Evolutionary conservation across 53 echinoderm and acorn worm species (phyloP), one percentile per base, ranked within the genome.

Genomic region (Holothuria leucospilota): DNA sequence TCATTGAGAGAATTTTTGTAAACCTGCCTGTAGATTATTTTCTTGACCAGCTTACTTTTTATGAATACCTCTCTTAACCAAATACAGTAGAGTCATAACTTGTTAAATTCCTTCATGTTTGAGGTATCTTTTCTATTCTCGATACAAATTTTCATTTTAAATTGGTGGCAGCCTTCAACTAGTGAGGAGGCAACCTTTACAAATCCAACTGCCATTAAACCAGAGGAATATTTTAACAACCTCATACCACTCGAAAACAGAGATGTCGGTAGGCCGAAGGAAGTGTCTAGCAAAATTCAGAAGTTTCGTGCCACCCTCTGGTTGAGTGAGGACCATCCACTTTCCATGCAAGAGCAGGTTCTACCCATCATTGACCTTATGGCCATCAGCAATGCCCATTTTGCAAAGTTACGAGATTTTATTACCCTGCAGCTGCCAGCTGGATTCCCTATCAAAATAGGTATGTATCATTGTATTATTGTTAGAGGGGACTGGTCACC

Each of bases 321-420:
- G 95, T 87, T 97, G 62, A 90, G 95, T 30, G 98, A 97, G 87
- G 83, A 93, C 60, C 92, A 97, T 62, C 98, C 98, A 4, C 82
- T 97, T 23, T 97, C 98, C 28, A 81, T 97, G 75, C 98, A 97
- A 77, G 98, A 97, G 63, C 98, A 97, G 81, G 98, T 97, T 6
- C 82, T 97, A 71, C 98, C 98, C 12, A 97, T 97, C 75, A 97
- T 97, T 89, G 98, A 97, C 65, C 90, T 95, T 21, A 95, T 97
- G 98, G 98, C 98, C 13, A 95, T 97, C 77, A 97, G 98, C 70
- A 97, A 95, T 64, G 98, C 98, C 2, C 98, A 97, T 81, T 97
- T 95, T 85, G 93, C 95, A 39, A 97, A 97, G 67, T 86, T 97
- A 68, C 87, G 98, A 78, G 95, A 95, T 69, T 97, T 97, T 69